phyloP scores from a whole-genome alignment of 2,797 vertebrate genomes.

The Hybognathus amarus region DNA sequence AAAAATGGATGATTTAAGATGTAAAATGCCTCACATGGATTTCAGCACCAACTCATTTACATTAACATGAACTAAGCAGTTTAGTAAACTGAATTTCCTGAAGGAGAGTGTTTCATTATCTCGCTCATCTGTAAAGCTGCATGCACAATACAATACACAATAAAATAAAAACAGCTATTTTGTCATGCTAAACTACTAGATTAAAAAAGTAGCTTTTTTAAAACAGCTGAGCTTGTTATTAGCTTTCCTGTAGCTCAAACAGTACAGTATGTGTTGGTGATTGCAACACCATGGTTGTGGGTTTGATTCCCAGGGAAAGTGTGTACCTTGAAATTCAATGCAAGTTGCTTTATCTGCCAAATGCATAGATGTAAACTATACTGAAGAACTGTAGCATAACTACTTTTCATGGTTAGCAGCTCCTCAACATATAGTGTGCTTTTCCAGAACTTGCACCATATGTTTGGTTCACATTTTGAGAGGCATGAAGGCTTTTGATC shows the following conservation, averaged over 20 bases:
- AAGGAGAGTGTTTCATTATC: background rate
- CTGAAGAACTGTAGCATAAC: background rate
- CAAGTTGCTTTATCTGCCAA: no score
- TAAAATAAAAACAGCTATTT: background rate
- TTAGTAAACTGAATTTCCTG: background rate
- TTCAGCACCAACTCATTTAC: background rate
- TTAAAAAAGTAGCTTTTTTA: background rate
- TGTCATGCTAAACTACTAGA: background rate
- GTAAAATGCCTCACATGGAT: background rate
- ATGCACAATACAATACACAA: background rate
- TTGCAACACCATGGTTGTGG: no score
- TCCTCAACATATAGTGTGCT: background rate
- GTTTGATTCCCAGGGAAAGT: no score
- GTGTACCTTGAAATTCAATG: no score
- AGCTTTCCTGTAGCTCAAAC: no score
- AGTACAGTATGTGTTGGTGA: no score
- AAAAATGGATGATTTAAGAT: background rate
- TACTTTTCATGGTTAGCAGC: background rate
- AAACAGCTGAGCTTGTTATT: background rate
- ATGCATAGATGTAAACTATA: background rate
- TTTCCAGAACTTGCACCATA: background rate
- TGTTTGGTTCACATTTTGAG: slow-evolving; percentile 16
- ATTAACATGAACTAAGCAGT: background rate
- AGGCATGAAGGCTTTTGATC: slow-evolving; percentile 46
- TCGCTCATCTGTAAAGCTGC: background rate